phyloP scores from a whole-genome alignment of 2,888 invertebrate species.

The Stictocephala bisonia region DNA sequence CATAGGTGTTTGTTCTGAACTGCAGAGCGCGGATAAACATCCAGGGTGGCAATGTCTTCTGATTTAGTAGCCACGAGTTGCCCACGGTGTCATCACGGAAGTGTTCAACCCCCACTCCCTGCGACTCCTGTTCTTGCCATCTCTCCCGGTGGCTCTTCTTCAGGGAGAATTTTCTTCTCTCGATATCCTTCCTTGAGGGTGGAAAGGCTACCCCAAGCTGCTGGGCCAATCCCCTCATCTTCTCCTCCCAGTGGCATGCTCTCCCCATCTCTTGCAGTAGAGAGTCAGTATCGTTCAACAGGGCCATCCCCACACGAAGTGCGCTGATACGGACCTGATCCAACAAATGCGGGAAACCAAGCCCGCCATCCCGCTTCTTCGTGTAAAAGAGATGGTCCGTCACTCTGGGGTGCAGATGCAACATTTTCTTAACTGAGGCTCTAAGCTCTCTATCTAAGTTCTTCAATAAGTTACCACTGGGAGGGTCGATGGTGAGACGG shows the following conservation, averaged over 20 bases:
- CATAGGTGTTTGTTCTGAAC: neutral
- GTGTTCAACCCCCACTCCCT: neutral
- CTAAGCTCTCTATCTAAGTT: neutral
- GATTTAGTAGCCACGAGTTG: slow-evolving; percentile 12
- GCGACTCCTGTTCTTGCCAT: neutral
- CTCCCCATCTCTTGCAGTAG: neutral
- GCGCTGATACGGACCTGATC: slow-evolving; percentile 16
- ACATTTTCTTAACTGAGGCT: neutral
- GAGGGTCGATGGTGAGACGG: slow-evolving; percentile 13
- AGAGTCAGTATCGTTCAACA: neutral
- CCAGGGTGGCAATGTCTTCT: neutral
- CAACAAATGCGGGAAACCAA: neutral
- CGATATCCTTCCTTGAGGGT: neutral
- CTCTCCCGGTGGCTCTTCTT: neutral
- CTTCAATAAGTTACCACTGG: neutral
- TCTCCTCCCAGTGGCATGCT: neutral
- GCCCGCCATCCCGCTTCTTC: slow-evolving; percentile 10
- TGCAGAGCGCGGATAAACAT: slow-evolving; percentile 3
- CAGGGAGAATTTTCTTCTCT: neutral
- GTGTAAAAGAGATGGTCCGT: neutral
- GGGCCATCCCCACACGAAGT: neutral
- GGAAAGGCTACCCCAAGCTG: neutral
- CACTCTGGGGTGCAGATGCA: neutral
- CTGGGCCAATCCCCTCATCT: neutral
- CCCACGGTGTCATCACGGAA: slow-evolving; percentile 16